Conservation (phyloP, 2,113 vertebrate genomes). For the Rafetus swinhoei region DNA sequence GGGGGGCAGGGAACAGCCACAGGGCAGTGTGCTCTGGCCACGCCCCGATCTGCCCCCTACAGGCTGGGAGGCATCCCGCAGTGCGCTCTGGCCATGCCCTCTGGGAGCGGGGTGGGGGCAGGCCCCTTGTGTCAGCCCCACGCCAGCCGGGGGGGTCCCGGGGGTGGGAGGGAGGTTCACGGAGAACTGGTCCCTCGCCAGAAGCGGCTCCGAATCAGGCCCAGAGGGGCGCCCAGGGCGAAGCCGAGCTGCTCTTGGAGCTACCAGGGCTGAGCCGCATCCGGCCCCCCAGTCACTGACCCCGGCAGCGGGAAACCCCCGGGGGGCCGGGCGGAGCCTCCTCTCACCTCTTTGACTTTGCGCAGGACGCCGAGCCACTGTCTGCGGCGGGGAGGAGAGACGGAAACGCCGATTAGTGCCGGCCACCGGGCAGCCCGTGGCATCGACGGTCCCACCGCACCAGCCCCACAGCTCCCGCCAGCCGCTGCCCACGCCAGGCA, state of each 20-base stretch:
- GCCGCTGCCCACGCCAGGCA: too few species aligned
- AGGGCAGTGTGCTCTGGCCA: too few species aligned
- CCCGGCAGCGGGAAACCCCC: neutral
- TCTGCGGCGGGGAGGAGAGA: conserved; percentile 43
- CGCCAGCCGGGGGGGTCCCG: too few species aligned
- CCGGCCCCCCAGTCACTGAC: too few species aligned
- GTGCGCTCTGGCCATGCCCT: too few species aligned
- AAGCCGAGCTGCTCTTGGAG: neutral
- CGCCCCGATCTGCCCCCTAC: too few species aligned
- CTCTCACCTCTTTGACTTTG: conserved; percentile 85
- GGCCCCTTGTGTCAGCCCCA: too few species aligned
- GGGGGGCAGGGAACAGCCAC: too few species aligned
- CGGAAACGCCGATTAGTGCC: neutral
- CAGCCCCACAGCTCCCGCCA: neutral
- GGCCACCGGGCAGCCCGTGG: neutral
- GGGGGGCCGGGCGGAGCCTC: neutral
- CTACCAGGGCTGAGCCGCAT: neutral
- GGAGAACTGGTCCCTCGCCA: too few species aligned
- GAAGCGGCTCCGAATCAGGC: neutral
- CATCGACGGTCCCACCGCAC: neutral
- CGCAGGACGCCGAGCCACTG: conserved; percentile 82
- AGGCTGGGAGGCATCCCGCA: too few species aligned
- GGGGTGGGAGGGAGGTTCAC: neutral
- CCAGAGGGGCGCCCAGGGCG: neutral
- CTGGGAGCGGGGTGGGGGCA: too few species aligned